Evolutionary conservation across 2,113 vertebrate species (phyloP).

Genomic region (Chauna torquata): DNA sequence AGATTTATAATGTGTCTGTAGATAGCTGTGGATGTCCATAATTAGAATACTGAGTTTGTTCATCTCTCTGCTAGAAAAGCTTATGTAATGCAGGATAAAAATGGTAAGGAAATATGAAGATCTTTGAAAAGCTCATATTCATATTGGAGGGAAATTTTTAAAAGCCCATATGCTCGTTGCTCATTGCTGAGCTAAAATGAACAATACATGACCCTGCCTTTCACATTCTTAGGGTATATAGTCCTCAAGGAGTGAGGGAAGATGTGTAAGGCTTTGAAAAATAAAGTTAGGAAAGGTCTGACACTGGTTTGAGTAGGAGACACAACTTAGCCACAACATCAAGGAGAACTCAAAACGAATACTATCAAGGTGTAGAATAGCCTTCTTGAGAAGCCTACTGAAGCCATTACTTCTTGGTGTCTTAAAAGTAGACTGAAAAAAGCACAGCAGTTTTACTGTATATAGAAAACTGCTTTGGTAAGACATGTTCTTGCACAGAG

Average conservation of each 20-base stretch:
- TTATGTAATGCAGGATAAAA: background rate
- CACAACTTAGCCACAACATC: background rate
- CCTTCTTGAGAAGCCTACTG: background rate
- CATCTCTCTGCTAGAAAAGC: background rate
- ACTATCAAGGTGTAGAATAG: background rate
- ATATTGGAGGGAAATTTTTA: background rate
- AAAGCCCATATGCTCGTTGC: background rate
- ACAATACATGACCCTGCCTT: rapidly evolving
- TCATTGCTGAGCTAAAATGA: background rate
- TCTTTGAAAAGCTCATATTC: background rate
- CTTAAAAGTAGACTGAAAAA: background rate
- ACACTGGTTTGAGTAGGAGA: background rate
- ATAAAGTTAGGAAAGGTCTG: background rate
- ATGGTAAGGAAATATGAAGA: background rate
- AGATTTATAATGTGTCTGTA: background rate
- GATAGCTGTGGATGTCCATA: rapidly evolving
- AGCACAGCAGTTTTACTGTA: background rate
- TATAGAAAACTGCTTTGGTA: background rate
- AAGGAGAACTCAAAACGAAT: background rate
- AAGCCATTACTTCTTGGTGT: background rate
- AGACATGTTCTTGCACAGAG: background rate
- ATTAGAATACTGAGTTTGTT: background rate
- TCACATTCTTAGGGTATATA: background rate
- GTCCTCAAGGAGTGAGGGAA: background rate
- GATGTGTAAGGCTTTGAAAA: background rate